These are phyloP conservation scores for Rhinolophus sinicus DNA, from an alignment of 2,113 vertebrate species.

Conservation along the genomic window DNA sequence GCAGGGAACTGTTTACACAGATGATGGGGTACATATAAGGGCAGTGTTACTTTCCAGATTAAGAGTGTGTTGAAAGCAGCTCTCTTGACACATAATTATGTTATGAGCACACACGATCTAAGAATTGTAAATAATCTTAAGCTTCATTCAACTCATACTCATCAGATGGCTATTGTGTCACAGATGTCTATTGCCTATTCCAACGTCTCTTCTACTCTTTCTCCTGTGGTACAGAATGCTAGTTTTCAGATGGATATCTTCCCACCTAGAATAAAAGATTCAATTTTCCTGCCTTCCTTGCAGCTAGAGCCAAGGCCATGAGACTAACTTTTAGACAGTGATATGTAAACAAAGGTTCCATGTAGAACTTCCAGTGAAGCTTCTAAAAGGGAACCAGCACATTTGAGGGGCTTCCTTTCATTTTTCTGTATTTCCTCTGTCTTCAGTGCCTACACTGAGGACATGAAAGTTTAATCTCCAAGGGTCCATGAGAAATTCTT, in stretches of 20 bases:
- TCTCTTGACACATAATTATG: background rate
- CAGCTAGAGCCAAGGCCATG: background rate
- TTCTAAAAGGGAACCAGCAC: background rate
- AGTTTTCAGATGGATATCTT: background rate
- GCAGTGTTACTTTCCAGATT: background rate
- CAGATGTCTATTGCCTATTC: background rate
- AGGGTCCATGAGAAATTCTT: background rate
- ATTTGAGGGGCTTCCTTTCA: background rate
- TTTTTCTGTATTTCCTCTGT: background rate
- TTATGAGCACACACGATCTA: background rate
- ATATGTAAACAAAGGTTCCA: background rate
- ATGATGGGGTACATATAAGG: background rate
- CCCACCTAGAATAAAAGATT: background rate
- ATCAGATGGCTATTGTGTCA: background rate
- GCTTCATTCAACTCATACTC: background rate
- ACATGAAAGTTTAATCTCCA: background rate
- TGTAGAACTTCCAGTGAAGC: background rate
- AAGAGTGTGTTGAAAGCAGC: constrained; percentile 2
- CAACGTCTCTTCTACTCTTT: background rate
- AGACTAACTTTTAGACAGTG: constrained; percentile 10
- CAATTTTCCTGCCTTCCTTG: background rate
- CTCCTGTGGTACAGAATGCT: background rate
- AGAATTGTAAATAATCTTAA: constrained; percentile 33
- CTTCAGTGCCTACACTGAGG: background rate
- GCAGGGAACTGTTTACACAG: background rate